Conservation (phyloP, 2,113 vertebrate genomes). For the Geothlypis trichas region DNA sequence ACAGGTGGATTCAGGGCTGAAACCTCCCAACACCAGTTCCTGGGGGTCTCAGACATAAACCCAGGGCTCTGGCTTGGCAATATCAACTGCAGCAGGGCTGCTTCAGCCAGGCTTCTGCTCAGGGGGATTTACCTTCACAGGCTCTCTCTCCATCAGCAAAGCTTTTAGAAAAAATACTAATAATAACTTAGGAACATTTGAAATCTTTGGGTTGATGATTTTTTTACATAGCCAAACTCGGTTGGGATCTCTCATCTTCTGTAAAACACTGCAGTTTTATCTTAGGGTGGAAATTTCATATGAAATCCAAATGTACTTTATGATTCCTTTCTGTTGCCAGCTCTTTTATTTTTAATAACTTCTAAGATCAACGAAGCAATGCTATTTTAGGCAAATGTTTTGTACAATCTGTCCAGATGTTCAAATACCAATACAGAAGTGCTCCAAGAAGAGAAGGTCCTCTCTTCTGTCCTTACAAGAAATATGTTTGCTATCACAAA, state of each 20-base stretch:
- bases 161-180: neutral
- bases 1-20: neutral
- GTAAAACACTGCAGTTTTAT: neutral
- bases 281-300: neutral
- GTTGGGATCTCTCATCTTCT: neutral
- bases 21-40: fast-evolving
- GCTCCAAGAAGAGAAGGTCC: neutral
- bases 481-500: neutral
- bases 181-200: neutral
- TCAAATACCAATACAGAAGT: neutral
- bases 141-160: neutral
- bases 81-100: fast-evolving
- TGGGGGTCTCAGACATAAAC: neutral
- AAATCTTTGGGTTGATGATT: neutral
- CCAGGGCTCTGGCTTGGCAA: neutral
- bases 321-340: conserved; percentile 2
- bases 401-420: conserved; percentile 34
- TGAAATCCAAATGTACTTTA: conserved; percentile 17
- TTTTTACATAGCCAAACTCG: neutral
- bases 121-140: neutral
- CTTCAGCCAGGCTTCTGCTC: neutral
- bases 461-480: neutral
- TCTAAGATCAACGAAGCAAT: neutral
- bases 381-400: neutral
- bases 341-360: conserved; percentile 52